A percentile compares a stretch with the other conserved stretches of the same genome.
Evolutionary conservation across 23 tunicate genomes (phyloP).

Genomic region (Trididemnum miniatum): DNA sequence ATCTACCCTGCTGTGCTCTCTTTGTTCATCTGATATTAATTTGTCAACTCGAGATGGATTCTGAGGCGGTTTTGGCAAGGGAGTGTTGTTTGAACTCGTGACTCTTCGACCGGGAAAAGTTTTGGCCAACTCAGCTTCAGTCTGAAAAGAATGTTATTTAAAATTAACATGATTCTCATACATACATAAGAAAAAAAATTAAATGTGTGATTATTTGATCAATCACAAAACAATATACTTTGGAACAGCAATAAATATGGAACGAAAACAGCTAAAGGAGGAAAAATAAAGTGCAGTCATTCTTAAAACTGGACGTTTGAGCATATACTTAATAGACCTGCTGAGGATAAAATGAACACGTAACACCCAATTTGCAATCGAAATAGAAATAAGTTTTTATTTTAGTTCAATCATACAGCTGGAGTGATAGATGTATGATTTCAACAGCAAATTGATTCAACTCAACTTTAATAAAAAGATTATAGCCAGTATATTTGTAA

Average conservation of each 20-base stretch:
- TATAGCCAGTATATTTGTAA: no score
- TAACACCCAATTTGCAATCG: no score
- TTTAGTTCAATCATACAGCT: neutral
- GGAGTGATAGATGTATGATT: neutral
- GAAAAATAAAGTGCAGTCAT: no score
- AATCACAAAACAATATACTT: neutral
- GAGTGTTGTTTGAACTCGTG: slow-evolving; percentile 90
- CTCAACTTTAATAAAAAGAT: no score
- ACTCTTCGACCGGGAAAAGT: slow-evolving; percentile 88
- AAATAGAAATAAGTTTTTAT: neutral
- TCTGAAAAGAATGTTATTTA: slow-evolving; percentile 51
- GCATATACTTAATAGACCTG: neutral
- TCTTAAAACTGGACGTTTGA: no score
- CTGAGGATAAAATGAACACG: neutral
- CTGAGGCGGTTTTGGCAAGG: slow-evolving; percentile 74
- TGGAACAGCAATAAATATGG: no score
- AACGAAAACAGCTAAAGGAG: no score
- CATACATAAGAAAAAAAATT: no score
- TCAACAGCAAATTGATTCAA: no score
- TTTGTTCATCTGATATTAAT: slow-evolving; percentile 66
- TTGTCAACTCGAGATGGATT: slow-evolving; percentile 87
- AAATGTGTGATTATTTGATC: neutral
- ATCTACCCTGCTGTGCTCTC: slow-evolving; percentile 79
- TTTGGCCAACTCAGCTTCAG: slow-evolving; percentile 75
- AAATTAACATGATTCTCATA: no score